phyloP scores from a whole-genome alignment of 1,140 invertebrate genomes.

The Oscheius sp. region DNA sequence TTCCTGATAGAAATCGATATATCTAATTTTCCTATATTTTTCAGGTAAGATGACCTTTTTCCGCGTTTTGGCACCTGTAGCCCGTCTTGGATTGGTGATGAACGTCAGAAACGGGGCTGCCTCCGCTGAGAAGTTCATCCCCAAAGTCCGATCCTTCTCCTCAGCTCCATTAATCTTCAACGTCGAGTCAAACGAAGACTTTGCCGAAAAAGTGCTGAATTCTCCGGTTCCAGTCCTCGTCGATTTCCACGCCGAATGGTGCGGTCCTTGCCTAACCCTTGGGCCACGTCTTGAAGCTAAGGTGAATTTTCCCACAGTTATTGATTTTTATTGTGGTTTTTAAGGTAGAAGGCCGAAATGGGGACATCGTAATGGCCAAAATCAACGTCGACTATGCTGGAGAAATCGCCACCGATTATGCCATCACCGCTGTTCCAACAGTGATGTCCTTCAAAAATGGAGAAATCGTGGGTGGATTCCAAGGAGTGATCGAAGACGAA shows the following conservation, averaged over 20 bases:
- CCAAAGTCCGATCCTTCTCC: background rate
- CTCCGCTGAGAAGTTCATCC: background rate
- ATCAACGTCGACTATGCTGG: constrained; percentile 35
- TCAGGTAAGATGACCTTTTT: background rate
- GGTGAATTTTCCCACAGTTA: background rate
- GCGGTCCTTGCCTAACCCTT: constrained; percentile 86
- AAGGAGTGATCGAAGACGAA: constrained; percentile 19
- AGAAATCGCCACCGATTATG: constrained; percentile 29
- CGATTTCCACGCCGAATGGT: constrained; percentile 70
- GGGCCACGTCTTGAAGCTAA: constrained; percentile 69
- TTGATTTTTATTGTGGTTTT: background rate
- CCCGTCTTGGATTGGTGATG: background rate
- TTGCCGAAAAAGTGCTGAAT: constrained; percentile 7
- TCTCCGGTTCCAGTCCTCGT: constrained; percentile 76
- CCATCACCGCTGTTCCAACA: constrained; percentile 33
- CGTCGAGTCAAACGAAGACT: background rate
- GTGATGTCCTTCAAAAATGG: constrained; percentile 31
- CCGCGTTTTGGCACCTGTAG: background rate
- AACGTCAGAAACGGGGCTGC: background rate
- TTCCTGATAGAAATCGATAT: too few relatives aligned
- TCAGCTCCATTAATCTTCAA: background rate
- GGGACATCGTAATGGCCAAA: constrained; percentile 24
- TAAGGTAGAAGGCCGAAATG: constrained; percentile 18
- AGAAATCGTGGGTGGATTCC: constrained; percentile 18
- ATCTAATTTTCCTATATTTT: background rate